These are phyloP conservation scores for Natator depressus DNA, from an alignment of 2,113 vertebrate genomes.

Conservation along the genomic window DNA sequence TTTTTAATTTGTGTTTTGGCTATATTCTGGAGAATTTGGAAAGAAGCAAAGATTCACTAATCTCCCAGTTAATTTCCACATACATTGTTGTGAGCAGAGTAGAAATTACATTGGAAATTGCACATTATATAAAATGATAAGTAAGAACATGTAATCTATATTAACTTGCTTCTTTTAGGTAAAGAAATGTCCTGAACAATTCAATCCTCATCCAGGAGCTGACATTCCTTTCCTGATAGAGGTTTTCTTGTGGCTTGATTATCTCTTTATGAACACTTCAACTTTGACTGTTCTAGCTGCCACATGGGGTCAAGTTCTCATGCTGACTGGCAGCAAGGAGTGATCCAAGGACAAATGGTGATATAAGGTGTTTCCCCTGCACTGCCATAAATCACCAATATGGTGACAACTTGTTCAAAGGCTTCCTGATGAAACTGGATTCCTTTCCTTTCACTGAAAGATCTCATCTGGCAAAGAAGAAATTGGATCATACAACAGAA, in stretches of 20 bases:
- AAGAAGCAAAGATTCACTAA: conserved; percentile 62
- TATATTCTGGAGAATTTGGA: conserved; percentile 52
- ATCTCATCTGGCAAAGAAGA: conserved; percentile 1
- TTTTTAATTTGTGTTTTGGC: conserved; percentile 69
- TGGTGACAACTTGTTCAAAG: conserved; percentile 58
- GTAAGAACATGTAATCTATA: conserved; percentile 74
- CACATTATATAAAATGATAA: conserved; percentile 68
- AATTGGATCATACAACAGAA: neutral
- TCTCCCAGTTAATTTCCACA: conserved; percentile 73
- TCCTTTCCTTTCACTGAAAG: conserved; percentile 2
- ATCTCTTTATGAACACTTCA: conserved; percentile 67
- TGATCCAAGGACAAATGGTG: conserved; percentile 3
- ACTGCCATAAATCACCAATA: conserved; percentile 40
- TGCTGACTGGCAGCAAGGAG: conserved; percentile 4
- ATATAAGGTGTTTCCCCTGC: conserved; percentile 50
- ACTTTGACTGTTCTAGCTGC: conserved; percentile 73
- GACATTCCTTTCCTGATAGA: conserved; percentile 68
- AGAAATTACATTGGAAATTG: conserved; percentile 74
- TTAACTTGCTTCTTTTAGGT: conserved; percentile 76
- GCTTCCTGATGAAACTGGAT: conserved; percentile 28
- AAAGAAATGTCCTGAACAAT: conserved; percentile 72
- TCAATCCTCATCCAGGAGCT: conserved; percentile 61
- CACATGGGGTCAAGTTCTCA: conserved; percentile 49
- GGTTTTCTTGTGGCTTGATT: conserved; percentile 69
- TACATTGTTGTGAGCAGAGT: conserved; percentile 48